Conservation (phyloP, 2,797 vertebrate species). For the Notamacropus eugenii region DNA sequence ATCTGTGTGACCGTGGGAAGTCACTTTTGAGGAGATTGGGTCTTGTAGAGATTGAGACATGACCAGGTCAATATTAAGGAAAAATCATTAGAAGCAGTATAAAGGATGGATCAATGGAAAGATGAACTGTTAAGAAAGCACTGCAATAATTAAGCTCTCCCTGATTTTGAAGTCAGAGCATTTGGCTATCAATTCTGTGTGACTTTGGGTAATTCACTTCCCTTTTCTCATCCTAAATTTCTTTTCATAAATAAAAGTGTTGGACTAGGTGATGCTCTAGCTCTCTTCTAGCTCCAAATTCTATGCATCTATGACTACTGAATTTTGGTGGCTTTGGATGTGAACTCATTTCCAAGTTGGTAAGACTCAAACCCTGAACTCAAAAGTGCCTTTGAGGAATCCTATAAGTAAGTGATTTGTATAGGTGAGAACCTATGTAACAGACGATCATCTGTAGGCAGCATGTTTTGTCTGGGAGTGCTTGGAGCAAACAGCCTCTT, state of each 20-base stretch:
- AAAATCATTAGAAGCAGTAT: neutral
- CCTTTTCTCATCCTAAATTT: neutral
- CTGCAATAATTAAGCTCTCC: neutral
- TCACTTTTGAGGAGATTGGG: neutral
- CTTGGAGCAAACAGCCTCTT: neutral
- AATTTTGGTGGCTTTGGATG: neutral
- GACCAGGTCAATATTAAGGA: neutral
- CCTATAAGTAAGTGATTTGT: neutral
- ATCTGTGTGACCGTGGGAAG: neutral
- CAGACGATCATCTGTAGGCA: neutral
- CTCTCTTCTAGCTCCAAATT: neutral
- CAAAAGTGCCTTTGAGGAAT: constrained; percentile 37
- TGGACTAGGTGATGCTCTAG: neutral
- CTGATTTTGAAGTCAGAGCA: neutral
- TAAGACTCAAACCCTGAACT: constrained; percentile 28
- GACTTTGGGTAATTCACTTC: neutral
- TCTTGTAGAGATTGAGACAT: neutral
- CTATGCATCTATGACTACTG: neutral
- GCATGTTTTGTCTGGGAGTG: neutral
- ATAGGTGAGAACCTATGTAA: neutral
- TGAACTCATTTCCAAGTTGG: neutral
- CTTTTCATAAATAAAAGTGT: neutral
- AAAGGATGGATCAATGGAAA: neutral
- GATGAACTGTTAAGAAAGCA: neutral
- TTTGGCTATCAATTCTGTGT: neutral